These are phyloP conservation scores for Idaea dimidiata DNA, from an alignment of 2,888 invertebrate species.

Conservation along the genomic window DNA sequence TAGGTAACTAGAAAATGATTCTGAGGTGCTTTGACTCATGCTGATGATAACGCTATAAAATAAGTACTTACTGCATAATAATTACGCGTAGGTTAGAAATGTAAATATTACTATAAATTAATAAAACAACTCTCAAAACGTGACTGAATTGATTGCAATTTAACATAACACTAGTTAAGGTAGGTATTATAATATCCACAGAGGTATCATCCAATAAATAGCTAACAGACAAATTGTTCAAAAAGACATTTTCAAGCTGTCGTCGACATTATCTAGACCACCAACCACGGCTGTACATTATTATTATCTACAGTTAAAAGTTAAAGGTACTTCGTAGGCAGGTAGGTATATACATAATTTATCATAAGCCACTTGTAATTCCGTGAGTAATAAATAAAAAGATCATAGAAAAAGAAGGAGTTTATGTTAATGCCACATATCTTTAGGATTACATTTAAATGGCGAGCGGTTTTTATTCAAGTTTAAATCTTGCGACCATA, in stretches of 20 bases:
- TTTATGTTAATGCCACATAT: conserved; percentile 29
- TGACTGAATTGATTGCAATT: neutral
- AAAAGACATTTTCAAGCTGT: conserved; percentile 23
- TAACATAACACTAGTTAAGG: neutral
- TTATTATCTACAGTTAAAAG: conserved; percentile 32
- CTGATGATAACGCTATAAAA: too few species aligned
- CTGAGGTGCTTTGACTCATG: too few species aligned
- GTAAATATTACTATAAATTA: too few species aligned
- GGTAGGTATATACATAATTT: conserved; percentile 22
- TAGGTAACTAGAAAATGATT: too few species aligned
- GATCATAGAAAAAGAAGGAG: conserved; percentile 24
- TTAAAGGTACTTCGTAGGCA: neutral
- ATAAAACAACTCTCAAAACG: neutral
- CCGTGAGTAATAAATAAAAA: conserved; percentile 23
- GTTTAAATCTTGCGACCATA: conserved; percentile 54
- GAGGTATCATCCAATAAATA: conserved; percentile 30
- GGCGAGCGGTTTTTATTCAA: conserved; percentile 42
- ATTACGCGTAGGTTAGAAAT: too few species aligned
- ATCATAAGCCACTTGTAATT: neutral
- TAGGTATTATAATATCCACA: conserved; percentile 12
- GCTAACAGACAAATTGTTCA: conserved; percentile 33
- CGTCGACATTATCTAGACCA: conserved; percentile 48
- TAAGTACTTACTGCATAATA: too few species aligned
- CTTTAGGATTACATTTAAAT: conserved; percentile 42
- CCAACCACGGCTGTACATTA: conserved; percentile 37